Conservation (phyloP, 2,888 invertebrate genomes). For the Halictus quadricinctus region DNA sequence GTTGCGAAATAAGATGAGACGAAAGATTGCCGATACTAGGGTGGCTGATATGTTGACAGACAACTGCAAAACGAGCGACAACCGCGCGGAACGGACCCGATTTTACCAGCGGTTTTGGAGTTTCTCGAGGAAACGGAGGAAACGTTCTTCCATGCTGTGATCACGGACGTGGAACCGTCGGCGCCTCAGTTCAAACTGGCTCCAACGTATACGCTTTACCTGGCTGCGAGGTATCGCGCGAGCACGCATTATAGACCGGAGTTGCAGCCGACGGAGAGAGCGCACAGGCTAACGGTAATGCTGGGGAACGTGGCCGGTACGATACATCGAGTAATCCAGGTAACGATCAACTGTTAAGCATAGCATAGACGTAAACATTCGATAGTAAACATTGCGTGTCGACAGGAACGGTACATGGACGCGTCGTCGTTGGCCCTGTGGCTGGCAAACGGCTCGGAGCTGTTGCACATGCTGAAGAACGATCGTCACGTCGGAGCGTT, state of each 20-base stretch:
- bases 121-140: slow-evolving; percentile 98
- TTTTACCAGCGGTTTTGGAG: slow-evolving; percentile 96
- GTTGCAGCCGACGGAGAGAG: slow-evolving; percentile 94
- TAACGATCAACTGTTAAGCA: slow-evolving; percentile 70
- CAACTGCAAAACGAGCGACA: slow-evolving; percentile 78
- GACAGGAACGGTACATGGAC: slow-evolving; percentile 91
- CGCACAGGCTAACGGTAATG: slow-evolving; percentile 94
- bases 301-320: slow-evolving; percentile 95
- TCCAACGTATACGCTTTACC: slow-evolving; percentile 97
- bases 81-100: slow-evolving; percentile 91
- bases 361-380: neutral
- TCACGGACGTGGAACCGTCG: slow-evolving; percentile 94
- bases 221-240: slow-evolving; percentile 96
- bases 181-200: slow-evolving; percentile 96
- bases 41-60: slow-evolving; percentile 16
- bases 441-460: slow-evolving; percentile 98
- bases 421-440: slow-evolving; percentile 95
- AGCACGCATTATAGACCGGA: slow-evolving; percentile 97
- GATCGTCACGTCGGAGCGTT: slow-evolving; percentile 97
- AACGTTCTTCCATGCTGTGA: slow-evolving; percentile 93
- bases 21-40: neutral
- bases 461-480: slow-evolving; percentile 97
- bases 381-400: slow-evolving; percentile 60
- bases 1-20: neutral
- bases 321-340: slow-evolving; percentile 93